Percentiles rank a stretch among this genome's conserved stretches.
Evolutionary conservation across 2,797 vertebrate species (phyloP).

Genomic region (Myotis myotis): DNA sequence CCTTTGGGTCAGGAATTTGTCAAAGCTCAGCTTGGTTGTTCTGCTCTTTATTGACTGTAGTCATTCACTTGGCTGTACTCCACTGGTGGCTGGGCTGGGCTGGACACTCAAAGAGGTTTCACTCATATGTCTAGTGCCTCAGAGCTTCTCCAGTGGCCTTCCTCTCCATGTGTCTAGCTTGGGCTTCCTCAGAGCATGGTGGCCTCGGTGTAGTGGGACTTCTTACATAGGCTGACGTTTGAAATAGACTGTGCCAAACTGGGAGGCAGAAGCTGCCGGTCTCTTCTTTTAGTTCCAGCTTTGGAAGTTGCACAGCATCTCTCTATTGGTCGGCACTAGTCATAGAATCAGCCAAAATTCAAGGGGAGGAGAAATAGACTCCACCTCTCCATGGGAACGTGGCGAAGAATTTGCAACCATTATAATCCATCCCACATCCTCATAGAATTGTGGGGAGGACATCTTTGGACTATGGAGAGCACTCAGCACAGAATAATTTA

Average conservation of each 20-base stretch:
- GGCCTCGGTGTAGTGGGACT: not conserved
- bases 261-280: not conserved
- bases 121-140: not conserved
- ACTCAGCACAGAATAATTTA: not conserved
- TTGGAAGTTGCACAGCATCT: not conserved
- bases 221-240: not conserved
- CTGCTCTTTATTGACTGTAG: not conserved
- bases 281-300: not conserved
- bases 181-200: not conserved
- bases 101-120: not conserved
- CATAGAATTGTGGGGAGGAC: not conserved
- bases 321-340: not conserved
- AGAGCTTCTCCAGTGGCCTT: not conserved
- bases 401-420: not conserved
- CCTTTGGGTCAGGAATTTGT: not conserved
- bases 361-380: not conserved
- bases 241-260: not conserved
- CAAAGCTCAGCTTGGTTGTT: not conserved
- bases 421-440: not conserved
- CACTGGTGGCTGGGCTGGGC: not conserved
- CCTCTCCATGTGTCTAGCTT: not conserved
- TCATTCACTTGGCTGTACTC: not conserved
- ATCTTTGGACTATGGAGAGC: not conserved
- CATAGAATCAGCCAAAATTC: constrained; percentile 21
- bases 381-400: not conserved